Percentiles rank a stretch among this genome's conserved stretches.
These are phyloP conservation scores for Calameuta pallipes DNA, from an alignment of 2,888 invertebrate genomes.

Conservation along the genomic window DNA sequence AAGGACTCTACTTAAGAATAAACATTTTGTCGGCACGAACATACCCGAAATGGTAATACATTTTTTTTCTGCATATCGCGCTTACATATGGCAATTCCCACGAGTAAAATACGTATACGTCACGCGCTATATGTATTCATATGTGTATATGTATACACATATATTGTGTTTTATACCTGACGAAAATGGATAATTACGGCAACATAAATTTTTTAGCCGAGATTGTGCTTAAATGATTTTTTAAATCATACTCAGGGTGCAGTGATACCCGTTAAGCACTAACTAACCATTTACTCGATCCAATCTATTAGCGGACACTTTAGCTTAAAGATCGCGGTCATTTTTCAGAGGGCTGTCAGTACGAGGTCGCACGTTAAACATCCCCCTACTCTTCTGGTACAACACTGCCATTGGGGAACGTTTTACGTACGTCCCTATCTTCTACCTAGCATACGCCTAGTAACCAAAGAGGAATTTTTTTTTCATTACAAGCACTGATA, in stretches of 20 bases:
- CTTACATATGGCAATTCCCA: background rate
- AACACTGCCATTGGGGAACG: background rate
- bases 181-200: background rate
- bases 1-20: background rate
- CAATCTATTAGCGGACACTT: constrained; percentile 49
- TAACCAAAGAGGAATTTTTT: background rate
- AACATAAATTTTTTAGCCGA: constrained; percentile 14
- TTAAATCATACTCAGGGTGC: background rate
- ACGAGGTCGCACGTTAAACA: constrained; percentile 43
- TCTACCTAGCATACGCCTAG: background rate
- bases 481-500: background rate
- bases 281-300: constrained; percentile 36
- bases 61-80: background rate
- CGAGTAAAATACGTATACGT: background rate
- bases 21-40: background rate
- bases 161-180: background rate
- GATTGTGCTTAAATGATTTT: constrained; percentile 10
- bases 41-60: background rate
- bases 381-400: constrained; percentile 13
- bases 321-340: constrained; percentile 45
- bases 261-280: constrained; percentile 12
- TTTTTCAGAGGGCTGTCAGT: constrained; percentile 48
- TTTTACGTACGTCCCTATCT: background rate
- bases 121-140: background rate
- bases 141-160: background rate